Percentiles rank a stretch among this genome's conserved stretches.
phyloP scores from a whole-genome alignment of 2,113 vertebrate genomes.

The Hiodon tergisus region DNA sequence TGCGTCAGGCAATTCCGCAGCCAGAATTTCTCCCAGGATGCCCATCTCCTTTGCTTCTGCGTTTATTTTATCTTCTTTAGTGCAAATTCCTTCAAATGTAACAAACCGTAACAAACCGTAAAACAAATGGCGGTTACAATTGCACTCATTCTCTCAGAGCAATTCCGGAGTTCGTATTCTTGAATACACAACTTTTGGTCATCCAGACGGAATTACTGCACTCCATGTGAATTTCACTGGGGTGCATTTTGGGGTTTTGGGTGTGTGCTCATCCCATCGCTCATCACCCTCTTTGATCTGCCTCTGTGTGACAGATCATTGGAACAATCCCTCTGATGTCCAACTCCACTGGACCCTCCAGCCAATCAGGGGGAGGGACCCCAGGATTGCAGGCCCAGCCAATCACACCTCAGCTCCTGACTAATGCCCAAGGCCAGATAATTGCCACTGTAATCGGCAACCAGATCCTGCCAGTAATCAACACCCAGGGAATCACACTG shows the following conservation, averaged over 20 bases:
- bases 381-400: slow-evolving; percentile 95
- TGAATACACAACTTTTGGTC: neutral
- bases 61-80: too few species aligned
- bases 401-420: slow-evolving; percentile 95
- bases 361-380: slow-evolving; percentile 79
- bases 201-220: neutral
- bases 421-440: slow-evolving; percentile 98
- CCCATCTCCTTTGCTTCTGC: too few species aligned
- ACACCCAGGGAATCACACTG: slow-evolving; percentile 97
- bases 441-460: slow-evolving; percentile 98
- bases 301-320: slow-evolving; percentile 80
- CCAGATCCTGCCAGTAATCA: slow-evolving; percentile 98
- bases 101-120: too few species aligned
- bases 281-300: neutral
- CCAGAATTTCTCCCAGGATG: neutral
- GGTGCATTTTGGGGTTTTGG: neutral
- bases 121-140: too few species aligned
- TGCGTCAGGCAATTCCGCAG: neutral
- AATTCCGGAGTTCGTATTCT: neutral
- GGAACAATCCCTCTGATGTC: slow-evolving; percentile 98
- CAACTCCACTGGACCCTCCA: slow-evolving; percentile 81
- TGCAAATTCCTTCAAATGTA: too few species aligned
- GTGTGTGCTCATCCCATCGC: neutral
- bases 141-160: neutral
- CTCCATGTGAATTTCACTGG: neutral